phyloP scores from a whole-genome alignment of 2,888 invertebrate species.

The Leuctra nigra region DNA sequence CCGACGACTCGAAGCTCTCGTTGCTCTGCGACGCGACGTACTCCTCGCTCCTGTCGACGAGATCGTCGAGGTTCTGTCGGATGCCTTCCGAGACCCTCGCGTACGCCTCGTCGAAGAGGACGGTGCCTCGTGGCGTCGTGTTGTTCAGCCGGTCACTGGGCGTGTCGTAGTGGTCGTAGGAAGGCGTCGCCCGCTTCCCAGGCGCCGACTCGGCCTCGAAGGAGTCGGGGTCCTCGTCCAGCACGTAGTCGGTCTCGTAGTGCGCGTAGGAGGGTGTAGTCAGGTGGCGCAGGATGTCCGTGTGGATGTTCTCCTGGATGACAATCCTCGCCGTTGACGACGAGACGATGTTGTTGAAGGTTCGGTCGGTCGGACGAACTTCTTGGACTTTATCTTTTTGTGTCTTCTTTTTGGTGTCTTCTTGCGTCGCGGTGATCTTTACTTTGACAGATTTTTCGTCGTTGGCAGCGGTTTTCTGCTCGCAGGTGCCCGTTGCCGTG shows the following conservation, averaged over 20 bases:
- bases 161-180: constrained; percentile 2
- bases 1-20: constrained; percentile 36
- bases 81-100: constrained; percentile 48
- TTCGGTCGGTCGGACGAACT: constrained; percentile 1
- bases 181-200: neutral
- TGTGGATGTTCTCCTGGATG: constrained; percentile 12
- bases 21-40: constrained; percentile 30
- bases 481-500: neutral
- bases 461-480: neutral
- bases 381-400: neutral
- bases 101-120: constrained; percentile 48
- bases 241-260: constrained; percentile 13
- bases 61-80: constrained; percentile 43
- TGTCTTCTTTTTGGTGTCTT: neutral
- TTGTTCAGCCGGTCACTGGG: neutral
- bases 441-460: too few species aligned
- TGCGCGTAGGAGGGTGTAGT: constrained; percentile 11
- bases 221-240: neutral
- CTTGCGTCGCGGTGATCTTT: neutral
- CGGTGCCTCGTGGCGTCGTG: constrained; percentile 47
- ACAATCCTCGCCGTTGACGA: constrained; percentile 12
- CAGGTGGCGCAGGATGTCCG: constrained; percentile 11
- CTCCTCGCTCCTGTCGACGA: constrained; percentile 28
- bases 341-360: constrained; percentile 13
- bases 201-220: constrained; percentile 5